A percentile compares a stretch with the other conserved stretches of the same genome.
Conservation (phyloP, 2,113 vertebrate genomes). For the Globicephala melas region DNA sequence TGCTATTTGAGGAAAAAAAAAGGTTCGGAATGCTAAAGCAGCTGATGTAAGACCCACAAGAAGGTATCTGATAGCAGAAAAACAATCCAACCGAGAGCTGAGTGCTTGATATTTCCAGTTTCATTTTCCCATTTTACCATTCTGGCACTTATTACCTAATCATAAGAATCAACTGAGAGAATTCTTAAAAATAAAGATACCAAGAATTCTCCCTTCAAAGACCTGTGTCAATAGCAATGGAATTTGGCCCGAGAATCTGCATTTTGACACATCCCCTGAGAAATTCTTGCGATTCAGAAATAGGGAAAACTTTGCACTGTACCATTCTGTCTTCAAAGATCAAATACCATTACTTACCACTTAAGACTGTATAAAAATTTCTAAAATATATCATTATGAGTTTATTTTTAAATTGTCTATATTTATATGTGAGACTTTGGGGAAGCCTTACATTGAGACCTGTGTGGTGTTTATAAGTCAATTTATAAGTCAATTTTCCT, state of each 20-base stretch:
- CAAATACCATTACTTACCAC: neutral
- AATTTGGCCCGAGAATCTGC: neutral
- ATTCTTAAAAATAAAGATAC: neutral
- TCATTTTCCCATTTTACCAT: neutral
- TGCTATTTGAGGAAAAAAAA: neutral
- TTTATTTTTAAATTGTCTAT: neutral
- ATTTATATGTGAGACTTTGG: neutral
- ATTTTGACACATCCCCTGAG: neutral
- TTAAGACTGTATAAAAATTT: neutral
- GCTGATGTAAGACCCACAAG: neutral
- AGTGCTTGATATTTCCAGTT: neutral
- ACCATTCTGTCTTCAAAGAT: neutral
- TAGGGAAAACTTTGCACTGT: neutral
- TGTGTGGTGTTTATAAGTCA: neutral
- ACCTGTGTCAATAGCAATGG: neutral
- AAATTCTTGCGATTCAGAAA: neutral
- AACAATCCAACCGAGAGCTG: neutral
- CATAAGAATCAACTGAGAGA: neutral
- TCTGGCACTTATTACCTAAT: neutral
- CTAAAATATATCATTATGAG: neutral
- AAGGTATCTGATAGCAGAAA: neutral
- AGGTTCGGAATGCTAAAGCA: neutral
- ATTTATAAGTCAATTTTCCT: conserved; percentile 28
- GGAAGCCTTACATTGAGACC: neutral
- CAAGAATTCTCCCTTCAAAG: neutral